Base-by-base conservation (phyloP, 1,140 invertebrate genomes). In the Drosophila pruinosa region DNA sequence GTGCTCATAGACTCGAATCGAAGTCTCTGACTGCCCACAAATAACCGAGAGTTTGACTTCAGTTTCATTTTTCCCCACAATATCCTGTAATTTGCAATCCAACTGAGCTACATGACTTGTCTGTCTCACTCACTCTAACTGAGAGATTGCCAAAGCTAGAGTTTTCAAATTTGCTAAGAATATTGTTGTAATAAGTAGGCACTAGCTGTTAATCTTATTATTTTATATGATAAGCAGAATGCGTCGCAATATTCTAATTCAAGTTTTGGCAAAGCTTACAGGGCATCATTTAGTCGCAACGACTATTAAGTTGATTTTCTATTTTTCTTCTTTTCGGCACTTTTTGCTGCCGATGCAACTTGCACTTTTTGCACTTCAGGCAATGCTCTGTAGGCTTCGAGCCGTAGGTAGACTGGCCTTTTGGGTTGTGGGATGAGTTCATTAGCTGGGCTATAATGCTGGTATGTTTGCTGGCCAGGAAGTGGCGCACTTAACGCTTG, bases 321-420 rank as follows among this genome's bases (percentile, higher is more conserved):
- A 22, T 41, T 38, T 61, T 36, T 36, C 52, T 52, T 56, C 39
- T 56, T 48, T 28, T 39, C 15, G 39, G 36, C 65, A 56, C 17
- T 67, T 68, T 67, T 54, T 45, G 58, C 14, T 19, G 22, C 26
- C 57, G 39, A 26, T 64, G 59, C 72, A 78, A 83, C 78, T 83
- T 82, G 78, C 74, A 83, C 74, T 82, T 78, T 82, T 82, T 70
- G 26, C 45, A 43, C 53, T 57, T 41, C 53, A 43, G 14, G 38
- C 21, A 15, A 7, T 28, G 48, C 7, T 39, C 31, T 17, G 21
- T 24, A 41, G 22, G 41, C n/a, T 19, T 12, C 21, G 43, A 8
- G 24, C 4, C 22, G 50, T 14, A 8, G 24, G 5, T 24, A 22
- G 19, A 15, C 15, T 31, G 7, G 15, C 12, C 36, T 15, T 10